Base-by-base conservation (phyloP, 2,888 invertebrate genomes). In the Lymantria monacha region DNA sequence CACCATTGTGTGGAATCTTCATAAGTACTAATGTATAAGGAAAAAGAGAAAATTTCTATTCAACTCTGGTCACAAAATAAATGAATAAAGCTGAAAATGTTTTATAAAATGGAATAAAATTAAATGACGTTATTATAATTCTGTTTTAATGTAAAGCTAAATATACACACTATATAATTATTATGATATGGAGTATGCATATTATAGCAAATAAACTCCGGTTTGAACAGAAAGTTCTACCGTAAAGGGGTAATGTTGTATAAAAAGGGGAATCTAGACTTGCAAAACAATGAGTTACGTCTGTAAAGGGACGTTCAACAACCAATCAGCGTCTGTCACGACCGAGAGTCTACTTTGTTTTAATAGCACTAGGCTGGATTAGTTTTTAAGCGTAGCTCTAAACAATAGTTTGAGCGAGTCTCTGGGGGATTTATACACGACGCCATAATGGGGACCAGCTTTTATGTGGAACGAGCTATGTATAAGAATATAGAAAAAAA, bases 361-460 rank as follows among this genome's bases (percentile, higher is more conserved):
- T 84, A 88, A 85, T 76, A 81, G 85, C 83, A 87, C 87, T 87
- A 87, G 81, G 79, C 82, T 76, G 86, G 86, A 87, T 89, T 89
- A 87, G 87, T 86, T 88, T 84, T 84, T 78, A 83, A 87, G 87
- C 80, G 81, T 75, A 65, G 68, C 79, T 77, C 79, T 79, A 80
- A 81, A 87, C 87, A 88, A 86, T 84, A 76, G 75, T 71, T 69
- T 71, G 64, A 67, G 69, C 61, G 55, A 62, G 63, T 57, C 59
- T 61, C 60, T 53, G 61, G 74, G 79, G 79, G 78, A 72, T 74
- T 61, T 53, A 56, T 46, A 10, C 53, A 55, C 67, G 76, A 71
- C 71, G 81, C 83, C 83, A 84, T 85, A 71, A 33, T 83, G 70
- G 60, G 67, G 65, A 55, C 47, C 59, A 53, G 56, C 48, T 38